Base-by-base conservation (phyloP, 2,797 vertebrate species). In the Podarcis lilfordi region DNA sequence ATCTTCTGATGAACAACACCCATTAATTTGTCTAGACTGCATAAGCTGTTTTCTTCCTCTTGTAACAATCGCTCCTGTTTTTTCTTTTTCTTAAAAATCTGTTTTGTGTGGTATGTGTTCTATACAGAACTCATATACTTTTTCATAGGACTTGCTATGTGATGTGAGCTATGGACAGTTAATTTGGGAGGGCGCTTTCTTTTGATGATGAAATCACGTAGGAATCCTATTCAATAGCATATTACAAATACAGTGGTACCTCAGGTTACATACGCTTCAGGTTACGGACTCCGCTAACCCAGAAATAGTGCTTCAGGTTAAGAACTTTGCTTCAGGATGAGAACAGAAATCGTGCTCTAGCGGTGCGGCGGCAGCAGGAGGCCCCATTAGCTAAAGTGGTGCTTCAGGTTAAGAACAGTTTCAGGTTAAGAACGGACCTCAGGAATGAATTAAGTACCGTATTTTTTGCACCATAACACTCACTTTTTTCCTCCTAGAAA, bases 1-100 rank as follows among this genome's bases (percentile, higher is more conserved):
- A 64, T 50, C 35, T 50, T 66, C 43, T 43, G 21, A 80, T n/a
- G n/a, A 35, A 35, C 66, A 84, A n/a, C 37, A 66, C 17, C 86
- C 61, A 29, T 88, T 68, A 76, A 37, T 87, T 82, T 87, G 29
- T 82, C 80, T 76, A 32, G 59, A 83, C 43, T 66, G 71, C 5
- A 78, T 76, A 75, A 76, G 23, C 13, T 66, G 61, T 45, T 37
- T 50, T 50, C 13, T 19, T 27, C 13, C 29, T 71, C 55, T 19
- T 88, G 43, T 59, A 61, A 69, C 15, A 9, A 29, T 35, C 50
- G 71, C 59, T 50, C 13, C 10, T 29, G 32, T 27, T n/a, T 80
- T 88, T 40, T 7, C 11, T 78, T 80, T 66, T n/a, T 69, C 68
- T 69, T n/a, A 27, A 81, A 76, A 81, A 50, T 4, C 5, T 9